Base-by-base conservation (phyloP, 2,888 invertebrate species). In the Brachyptera risi region DNA sequence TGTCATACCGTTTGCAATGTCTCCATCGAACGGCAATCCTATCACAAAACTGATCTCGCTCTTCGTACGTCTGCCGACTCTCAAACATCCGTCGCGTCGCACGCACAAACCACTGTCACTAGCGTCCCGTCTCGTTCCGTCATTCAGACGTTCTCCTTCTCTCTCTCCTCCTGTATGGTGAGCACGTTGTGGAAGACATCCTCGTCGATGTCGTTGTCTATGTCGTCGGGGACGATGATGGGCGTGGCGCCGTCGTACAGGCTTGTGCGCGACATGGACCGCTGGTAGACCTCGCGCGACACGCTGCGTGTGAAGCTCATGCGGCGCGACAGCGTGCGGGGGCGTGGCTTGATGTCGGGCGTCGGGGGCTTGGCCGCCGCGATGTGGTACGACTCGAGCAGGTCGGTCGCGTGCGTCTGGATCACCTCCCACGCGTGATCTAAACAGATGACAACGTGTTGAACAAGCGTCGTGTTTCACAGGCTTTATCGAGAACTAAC, bases 401-500 rank as follows among this genome's bases (percentile, higher is more conserved):
- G 75, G 61, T 84, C 83, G 5, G 78, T 77, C 0, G 86, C 84
- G 65, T 82, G 80, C 60, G 80, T 75, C 64, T 78, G 78, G 59
- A 87, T 85, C 15, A 84, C 79, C 27, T 78, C 75, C 79, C 85
- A 83, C 0, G 87, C 87, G 65, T 82, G 79, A 51, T 83, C 83
- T 77, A 11, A 17, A 49, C 3, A 38, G n/a, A 38, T n/a, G 35
- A 31, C 7, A 19, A 13, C 15, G n/a, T n/a, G n/a, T n/a, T n/a
- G n/a, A n/a, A n/a, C n/a, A n/a, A n/a, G n/a, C n/a, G n/a, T n/a
- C n/a, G n/a, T n/a, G n/a, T n/a, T n/a, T n/a, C n/a, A n/a, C n/a
- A n/a, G n/a, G n/a, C n/a, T n/a, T n/a, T n/a, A n/a, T n/a, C n/a
- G n/a, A n/a, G n/a, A n/a, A n/a, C n/a, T n/a, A n/a, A n/a, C n/a